Base-by-base conservation (phyloP, 1,140 invertebrate genomes). In the Listronotus bonariensis region DNA sequence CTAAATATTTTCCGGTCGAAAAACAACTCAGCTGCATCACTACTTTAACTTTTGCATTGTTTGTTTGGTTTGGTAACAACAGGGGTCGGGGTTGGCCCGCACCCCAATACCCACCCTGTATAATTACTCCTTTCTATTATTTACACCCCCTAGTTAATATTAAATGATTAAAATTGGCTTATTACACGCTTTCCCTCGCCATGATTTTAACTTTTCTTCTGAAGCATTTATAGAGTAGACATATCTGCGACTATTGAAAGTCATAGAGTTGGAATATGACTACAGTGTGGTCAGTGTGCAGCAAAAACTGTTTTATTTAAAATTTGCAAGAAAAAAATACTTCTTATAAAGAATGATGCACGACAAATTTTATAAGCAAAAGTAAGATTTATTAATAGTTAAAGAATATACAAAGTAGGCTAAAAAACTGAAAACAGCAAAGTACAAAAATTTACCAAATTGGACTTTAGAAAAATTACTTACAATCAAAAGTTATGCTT, bases 151-250 rank as follows among this genome's bases (percentile, higher is more conserved):
- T 53, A 51, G 60, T 65, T 52, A 65, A 65, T 65, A 65, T 34
- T 65, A 36, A 32, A 65, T 51, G 62, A 65, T 65, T 65, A 65
- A 65, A 65, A 65, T 65, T 65, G 62, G 62, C 62, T 65, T 65
- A 65, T 65, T 65, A 65, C 54, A 65, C 62, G 62, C 40, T 51
- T 51, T 57, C 62, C 60, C 60, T 54, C 42, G 52, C 52, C 40
- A 55, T 34, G 52, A 63, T 63, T 63, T 55, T 63, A 63, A 54
- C 52, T 63, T 57, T 63, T 63, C 60, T 63, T 63, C 32, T 54
- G 18, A 63, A 54, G 51, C 51, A 63, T 63, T 63, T 63, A 63
- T 63, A 32, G 3, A 34, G 10, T 11, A 14, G 42, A 45, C 48
- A 12, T 32, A 31, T 31, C 48, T 9, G n/a, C 9, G 17, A 18